These are phyloP conservation scores for Dasyprocta punctata DNA, from an alignment of 2,113 vertebrate species.

Conservation along the genomic window DNA sequence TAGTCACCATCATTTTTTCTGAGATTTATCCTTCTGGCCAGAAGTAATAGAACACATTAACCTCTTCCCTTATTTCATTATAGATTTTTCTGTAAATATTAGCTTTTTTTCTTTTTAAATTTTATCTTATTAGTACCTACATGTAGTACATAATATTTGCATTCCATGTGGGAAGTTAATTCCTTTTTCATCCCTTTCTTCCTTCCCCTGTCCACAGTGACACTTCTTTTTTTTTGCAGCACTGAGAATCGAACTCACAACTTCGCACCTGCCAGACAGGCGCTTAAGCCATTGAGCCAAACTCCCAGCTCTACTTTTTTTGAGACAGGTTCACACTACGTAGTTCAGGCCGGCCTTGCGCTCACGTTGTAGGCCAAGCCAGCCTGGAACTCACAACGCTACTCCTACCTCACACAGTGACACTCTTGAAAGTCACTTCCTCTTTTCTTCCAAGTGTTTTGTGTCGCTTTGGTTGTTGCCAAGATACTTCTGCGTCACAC, in stretches of 20 bases:
- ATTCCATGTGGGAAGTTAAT: neutral
- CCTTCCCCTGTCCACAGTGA: neutral
- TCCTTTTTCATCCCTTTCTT: neutral
- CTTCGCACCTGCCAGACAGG: too few relatives aligned
- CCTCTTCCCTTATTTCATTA: neutral
- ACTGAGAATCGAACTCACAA: too few relatives aligned
- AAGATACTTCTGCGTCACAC: too few relatives aligned
- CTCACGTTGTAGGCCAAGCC: too few relatives aligned
- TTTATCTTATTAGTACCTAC: neutral
- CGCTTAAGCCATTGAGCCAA: too few relatives aligned
- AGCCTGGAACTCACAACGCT: too few relatives aligned
- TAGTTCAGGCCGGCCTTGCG: too few relatives aligned
- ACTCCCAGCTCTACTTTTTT: too few relatives aligned
- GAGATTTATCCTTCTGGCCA: neutral
- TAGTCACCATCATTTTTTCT: neutral
- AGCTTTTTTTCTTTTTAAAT: neutral
- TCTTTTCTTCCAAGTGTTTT: neutral
- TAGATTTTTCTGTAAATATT: neutral
- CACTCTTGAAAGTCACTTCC: neutral
- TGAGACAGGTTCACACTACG: too few relatives aligned
- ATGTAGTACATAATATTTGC: neutral
- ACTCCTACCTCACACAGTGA: too few relatives aligned
- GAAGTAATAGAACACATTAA: neutral
- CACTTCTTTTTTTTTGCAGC: too few relatives aligned
- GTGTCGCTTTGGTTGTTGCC: neutral